Conservation (phyloP, 2,888 invertebrate species). For the Vandiemenella viatica region DNA sequence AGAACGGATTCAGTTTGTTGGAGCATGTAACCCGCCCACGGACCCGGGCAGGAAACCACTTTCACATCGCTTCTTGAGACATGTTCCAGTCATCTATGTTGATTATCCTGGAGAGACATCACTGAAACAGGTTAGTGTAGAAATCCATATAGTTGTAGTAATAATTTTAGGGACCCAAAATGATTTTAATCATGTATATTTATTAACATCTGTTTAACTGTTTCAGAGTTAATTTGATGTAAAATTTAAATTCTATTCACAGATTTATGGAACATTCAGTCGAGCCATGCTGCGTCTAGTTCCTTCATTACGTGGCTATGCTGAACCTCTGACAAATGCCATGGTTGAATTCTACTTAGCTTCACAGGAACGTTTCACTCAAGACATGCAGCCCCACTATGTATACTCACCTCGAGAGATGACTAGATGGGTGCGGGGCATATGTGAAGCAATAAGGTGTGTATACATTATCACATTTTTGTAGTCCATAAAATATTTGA, state of each 20-base stretch:
- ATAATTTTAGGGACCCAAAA: too few relatives aligned
- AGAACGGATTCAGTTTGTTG: slow-evolving; percentile 98
- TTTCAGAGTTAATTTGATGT: too few relatives aligned
- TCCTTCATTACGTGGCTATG: slow-evolving; percentile 79
- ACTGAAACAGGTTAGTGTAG: slow-evolving; percentile 55
- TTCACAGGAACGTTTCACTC: slow-evolving; percentile 95
- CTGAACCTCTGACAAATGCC: slow-evolving; percentile 92
- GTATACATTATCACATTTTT: too few relatives aligned
- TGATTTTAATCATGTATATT: too few relatives aligned
- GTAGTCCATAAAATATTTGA: too few relatives aligned
- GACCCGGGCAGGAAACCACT: slow-evolving; percentile 96
- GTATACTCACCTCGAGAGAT: slow-evolving; percentile 98
- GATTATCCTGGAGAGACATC: slow-evolving; percentile 98
- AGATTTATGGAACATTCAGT: slow-evolving; percentile 97
- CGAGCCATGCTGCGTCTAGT: slow-evolving; percentile 94
- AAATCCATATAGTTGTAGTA: too few relatives aligned
- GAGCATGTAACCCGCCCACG: slow-evolving; percentile 98
- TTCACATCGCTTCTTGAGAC: slow-evolving; percentile 74
- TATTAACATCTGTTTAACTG: too few relatives aligned
- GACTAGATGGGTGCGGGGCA: slow-evolving; percentile 98
- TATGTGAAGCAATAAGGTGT: slow-evolving; percentile 86
- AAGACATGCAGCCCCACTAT: slow-evolving; percentile 99
- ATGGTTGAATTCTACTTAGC: slow-evolving; percentile 98
- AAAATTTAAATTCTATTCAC: slow-evolving; percentile 18
- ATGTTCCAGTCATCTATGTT: slow-evolving; percentile 97